phyloP scores from a whole-genome alignment of 1,140 invertebrate species.

The Drosophila lowei region DNA sequence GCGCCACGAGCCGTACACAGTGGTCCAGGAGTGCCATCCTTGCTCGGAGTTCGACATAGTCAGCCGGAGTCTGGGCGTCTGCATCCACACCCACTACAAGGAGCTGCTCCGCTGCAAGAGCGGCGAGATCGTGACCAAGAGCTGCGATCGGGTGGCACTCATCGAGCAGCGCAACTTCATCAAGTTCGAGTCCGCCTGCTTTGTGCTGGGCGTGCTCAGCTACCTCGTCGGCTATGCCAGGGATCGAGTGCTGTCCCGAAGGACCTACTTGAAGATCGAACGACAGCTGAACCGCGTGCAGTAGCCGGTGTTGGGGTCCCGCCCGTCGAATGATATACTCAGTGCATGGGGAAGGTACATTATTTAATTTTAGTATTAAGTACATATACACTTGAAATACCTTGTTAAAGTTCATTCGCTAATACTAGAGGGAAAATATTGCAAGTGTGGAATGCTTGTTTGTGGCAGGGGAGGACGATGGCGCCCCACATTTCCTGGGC shows the following conservation, averaged over 20 bases:
- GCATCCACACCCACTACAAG: conserved; percentile 88
- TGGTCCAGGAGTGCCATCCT: conserved; percentile 90
- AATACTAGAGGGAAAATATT: conserved; percentile 66
- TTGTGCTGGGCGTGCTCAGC: conserved; percentile 86
- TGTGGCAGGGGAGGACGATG: conserved; percentile 21
- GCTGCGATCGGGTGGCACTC: conserved; percentile 88
- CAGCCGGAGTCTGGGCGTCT: conserved; percentile 88
- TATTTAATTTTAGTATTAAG: conserved; percentile 74
- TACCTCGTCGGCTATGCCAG: conserved; percentile 71
- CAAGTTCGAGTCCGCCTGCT: conserved; percentile 91
- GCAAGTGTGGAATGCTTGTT: conserved; percentile 59
- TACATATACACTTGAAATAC: conserved; percentile 51
- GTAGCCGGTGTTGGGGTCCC: conserved; percentile 23
- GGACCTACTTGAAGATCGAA: conserved; percentile 84
- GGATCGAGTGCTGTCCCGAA: conserved; percentile 79
- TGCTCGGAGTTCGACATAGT: conserved; percentile 90
- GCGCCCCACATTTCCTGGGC: not conserved
- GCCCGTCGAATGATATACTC: conserved; percentile 42
- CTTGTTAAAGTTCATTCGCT: conserved; percentile 61
- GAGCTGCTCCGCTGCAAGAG: conserved; percentile 88
- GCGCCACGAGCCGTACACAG: conserved; percentile 87
- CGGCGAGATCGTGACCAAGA: conserved; percentile 88
- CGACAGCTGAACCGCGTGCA: conserved; percentile 84
- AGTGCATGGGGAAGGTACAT: conserved; percentile 53
- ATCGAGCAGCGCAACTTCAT: conserved; percentile 91